A percentile compares a stretch with the other conserved stretches of the same genome.
Evolutionary conservation across 1,140 invertebrate species (phyloP).

Genomic region (Euglossa dilemma): DNA sequence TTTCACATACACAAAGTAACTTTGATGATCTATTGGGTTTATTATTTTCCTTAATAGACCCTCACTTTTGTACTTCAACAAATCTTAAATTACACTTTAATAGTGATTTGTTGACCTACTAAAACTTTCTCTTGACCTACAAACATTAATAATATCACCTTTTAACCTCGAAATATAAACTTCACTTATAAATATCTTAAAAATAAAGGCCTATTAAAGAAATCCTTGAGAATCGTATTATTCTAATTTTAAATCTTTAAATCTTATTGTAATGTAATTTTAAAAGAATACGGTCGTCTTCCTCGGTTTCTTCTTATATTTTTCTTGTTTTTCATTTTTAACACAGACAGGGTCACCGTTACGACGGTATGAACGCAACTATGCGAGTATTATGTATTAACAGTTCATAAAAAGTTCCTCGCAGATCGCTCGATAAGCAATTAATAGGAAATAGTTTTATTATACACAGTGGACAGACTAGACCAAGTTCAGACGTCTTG

Average conservation of each 20-base stretch:
- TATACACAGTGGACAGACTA: slow-evolving; percentile 69
- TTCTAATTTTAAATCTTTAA: slow-evolving; percentile 4
- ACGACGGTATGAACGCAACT: slow-evolving; percentile 14
- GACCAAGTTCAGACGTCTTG: slow-evolving; percentile 53
- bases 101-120: neutral
- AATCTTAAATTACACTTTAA: slow-evolving; percentile 27
- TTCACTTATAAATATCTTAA: slow-evolving; percentile 7
- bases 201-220: slow-evolving; percentile 21
- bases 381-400: slow-evolving; percentile 54
- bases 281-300: slow-evolving; percentile 32
- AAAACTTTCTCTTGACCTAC: neutral
- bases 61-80: slow-evolving; percentile 12
- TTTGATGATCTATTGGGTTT: neutral
- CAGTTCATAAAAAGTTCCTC: slow-evolving; percentile 60
- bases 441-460: slow-evolving; percentile 62
- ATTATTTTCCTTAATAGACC: slow-evolving; percentile 8
- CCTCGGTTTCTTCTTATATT: neutral
- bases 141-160: slow-evolving; percentile 8
- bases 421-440: slow-evolving; percentile 39
- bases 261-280: slow-evolving; percentile 10
- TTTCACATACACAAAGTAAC: neutral
- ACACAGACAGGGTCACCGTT: slow-evolving; percentile 22
- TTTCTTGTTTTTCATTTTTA: neutral
- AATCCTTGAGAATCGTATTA: slow-evolving; percentile 12
- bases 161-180: slow-evolving; percentile 3